Evolutionary conservation across 1,140 invertebrate species (phyloP).

Genomic region (Eulimnadia texana): DNA sequence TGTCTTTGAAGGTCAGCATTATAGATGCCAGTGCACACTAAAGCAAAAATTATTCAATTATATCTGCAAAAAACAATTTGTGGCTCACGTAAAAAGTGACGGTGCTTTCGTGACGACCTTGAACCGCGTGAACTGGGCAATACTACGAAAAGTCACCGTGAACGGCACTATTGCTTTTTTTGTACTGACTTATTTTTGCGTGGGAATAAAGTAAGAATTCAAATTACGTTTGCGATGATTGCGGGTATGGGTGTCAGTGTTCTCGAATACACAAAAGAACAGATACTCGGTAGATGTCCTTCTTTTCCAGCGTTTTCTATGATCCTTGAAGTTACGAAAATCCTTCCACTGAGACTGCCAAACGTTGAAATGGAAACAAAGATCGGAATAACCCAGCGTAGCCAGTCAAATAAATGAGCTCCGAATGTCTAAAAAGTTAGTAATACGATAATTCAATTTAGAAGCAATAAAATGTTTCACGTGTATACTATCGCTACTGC

Average conservation of each 20-base stretch:
- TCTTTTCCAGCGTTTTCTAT: slow-evolving; percentile 64
- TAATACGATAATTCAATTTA: neutral
- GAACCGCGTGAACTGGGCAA: too few relatives aligned
- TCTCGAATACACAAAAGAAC: slow-evolving; percentile 58
- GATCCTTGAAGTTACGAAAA: slow-evolving; percentile 71
- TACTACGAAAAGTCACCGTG: too few relatives aligned
- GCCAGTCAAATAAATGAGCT: slow-evolving; percentile 52
- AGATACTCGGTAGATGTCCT: slow-evolving; percentile 60
- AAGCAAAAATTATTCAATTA: neutral
- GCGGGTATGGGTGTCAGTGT: slow-evolving; percentile 66
- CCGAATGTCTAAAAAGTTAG: slow-evolving; percentile 53
- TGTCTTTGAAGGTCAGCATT: slow-evolving; percentile 53
- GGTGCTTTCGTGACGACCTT: too few relatives aligned
- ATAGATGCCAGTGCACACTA: slow-evolving; percentile 53
- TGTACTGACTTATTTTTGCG: too few relatives aligned
- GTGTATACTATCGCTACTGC: slow-evolving; percentile 67
- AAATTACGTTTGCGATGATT: slow-evolving; percentile 53
- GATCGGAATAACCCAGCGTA: slow-evolving; percentile 69
- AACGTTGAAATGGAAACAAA: slow-evolving; percentile 68
- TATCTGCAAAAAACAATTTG: too few relatives aligned
- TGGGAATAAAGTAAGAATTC: slow-evolving; percentile 31
- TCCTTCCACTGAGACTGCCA: slow-evolving; percentile 79
- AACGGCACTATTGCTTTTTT: too few relatives aligned
- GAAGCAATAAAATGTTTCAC: neutral
- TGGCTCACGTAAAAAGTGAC: too few relatives aligned